A percentile compares a stretch with the other conserved stretches of the same genome.
These are phyloP conservation scores for Epinephelus cyanopodus DNA, from an alignment of 2,113 vertebrate genomes.

Conservation along the genomic window DNA sequence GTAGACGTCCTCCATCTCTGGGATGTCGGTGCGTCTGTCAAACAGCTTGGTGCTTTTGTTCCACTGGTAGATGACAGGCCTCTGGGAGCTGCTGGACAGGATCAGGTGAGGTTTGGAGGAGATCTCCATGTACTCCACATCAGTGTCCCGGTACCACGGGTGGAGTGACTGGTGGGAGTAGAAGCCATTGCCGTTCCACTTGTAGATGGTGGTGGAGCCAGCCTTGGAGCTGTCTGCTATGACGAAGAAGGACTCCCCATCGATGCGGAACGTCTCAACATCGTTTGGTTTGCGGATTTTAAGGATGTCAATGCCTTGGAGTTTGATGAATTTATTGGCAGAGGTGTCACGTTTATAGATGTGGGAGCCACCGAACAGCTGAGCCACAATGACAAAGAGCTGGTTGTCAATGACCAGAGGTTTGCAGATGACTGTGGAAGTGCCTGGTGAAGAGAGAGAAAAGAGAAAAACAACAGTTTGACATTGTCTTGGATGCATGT, in stretches of 20 bases:
- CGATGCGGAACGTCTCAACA: constrained; percentile 95
- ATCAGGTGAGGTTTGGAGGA: constrained; percentile 95
- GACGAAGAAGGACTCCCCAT: constrained; percentile 94
- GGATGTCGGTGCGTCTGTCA: constrained; percentile 94
- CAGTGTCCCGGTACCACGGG: constrained; percentile 97
- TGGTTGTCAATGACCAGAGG: constrained; percentile 96
- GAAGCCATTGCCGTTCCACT: constrained; percentile 99
- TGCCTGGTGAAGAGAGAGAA: constrained; percentile 84
- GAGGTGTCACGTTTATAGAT: constrained; percentile 97
- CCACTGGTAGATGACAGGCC: constrained; percentile 98
- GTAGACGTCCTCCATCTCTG: constrained; percentile 98
- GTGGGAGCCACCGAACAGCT: constrained; percentile 98
- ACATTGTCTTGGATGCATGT: neutral
- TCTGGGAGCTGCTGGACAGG: constrained; percentile 97
- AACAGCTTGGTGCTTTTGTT: constrained; percentile 93
- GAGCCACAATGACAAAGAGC: constrained; percentile 96
- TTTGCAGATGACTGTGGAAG: constrained; percentile 97
- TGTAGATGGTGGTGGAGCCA: constrained; percentile 97
- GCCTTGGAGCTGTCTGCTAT: constrained; percentile 99
- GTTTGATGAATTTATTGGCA: constrained; percentile 99
- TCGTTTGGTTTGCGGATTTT: constrained; percentile 99
- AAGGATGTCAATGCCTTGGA: constrained; percentile 98
- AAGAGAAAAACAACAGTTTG: neutral
- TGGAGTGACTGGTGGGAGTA: constrained; percentile 99
- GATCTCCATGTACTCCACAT: constrained; percentile 97